These are phyloP conservation scores for Mamestra configurata DNA, from an alignment of 1,140 invertebrate genomes.

Conservation along the genomic window DNA sequence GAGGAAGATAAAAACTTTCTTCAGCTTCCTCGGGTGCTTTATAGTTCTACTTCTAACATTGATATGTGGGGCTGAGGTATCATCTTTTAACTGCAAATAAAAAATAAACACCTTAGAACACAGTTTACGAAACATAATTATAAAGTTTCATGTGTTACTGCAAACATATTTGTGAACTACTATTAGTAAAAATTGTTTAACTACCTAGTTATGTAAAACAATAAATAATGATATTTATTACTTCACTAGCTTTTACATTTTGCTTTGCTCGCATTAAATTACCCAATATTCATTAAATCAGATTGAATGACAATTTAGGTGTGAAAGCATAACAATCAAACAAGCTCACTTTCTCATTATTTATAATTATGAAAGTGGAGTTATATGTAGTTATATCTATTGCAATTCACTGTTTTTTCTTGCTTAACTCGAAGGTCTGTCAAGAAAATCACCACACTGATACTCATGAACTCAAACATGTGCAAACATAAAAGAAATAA, in stretches of 20 bases:
- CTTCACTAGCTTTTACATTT: background rate
- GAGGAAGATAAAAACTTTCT: conserved; percentile 79
- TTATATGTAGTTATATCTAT: too few species aligned
- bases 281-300: too few species aligned
- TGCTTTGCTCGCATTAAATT: background rate
- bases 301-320: too few species aligned
- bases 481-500: too few species aligned
- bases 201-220: background rate
- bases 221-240: background rate
- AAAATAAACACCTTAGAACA: background rate
- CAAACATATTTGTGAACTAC: background rate
- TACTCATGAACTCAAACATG: too few species aligned
- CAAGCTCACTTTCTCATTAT: too few species aligned
- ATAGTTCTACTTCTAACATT: conserved; percentile 70
- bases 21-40: conserved; percentile 77
- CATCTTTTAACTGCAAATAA: conserved; percentile 84
- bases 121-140: background rate
- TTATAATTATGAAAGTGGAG: too few species aligned
- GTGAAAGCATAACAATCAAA: too few species aligned
- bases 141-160: background rate
- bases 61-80: conserved; percentile 74
- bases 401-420: too few species aligned
- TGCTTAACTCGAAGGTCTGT: too few species aligned
- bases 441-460: too few species aligned
- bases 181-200: background rate